phyloP scores from a whole-genome alignment of 2,797 vertebrate genomes.

The Thaleichthys pacificus region DNA sequence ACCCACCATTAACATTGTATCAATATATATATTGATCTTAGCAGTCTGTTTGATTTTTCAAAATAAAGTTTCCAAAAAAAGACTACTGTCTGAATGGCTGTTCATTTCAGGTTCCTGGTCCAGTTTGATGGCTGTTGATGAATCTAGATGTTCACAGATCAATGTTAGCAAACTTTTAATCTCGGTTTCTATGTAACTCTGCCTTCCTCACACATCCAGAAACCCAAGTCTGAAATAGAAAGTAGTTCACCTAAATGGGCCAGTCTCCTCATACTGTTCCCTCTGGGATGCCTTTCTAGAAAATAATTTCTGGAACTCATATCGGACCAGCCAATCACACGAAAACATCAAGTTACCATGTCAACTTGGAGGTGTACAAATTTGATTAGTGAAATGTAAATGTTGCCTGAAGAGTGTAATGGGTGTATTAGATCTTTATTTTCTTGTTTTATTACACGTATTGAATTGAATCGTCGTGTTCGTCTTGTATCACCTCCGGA shows the following conservation, averaged over 20 bases:
- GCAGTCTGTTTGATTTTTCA: constrained; percentile 80
- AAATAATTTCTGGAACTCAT: no score
- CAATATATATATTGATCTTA: constrained; percentile 81
- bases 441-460: no score
- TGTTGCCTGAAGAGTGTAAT: no score
- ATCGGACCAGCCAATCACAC: no score
- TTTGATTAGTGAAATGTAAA: no score
- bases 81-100: constrained; percentile 3
- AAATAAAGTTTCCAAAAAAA: constrained; percentile 81
- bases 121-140: not conserved
- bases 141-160: not conserved
- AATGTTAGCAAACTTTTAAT: not conserved
- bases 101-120: constrained; percentile 14
- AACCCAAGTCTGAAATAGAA: constrained; percentile 20
- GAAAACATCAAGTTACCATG: no score
- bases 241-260: constrained; percentile 37
- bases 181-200: not conserved
- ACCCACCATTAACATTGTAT: constrained; percentile 80
- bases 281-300: not conserved
- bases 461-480: no score
- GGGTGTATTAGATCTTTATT: no score
- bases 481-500: no score
- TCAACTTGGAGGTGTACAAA: no score
- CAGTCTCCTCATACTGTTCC: not conserved
- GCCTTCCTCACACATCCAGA: not conserved